Evolutionary conservation across 2,113 vertebrate genomes (phyloP).

Genomic region (Gopherus flavomarginatus): DNA sequence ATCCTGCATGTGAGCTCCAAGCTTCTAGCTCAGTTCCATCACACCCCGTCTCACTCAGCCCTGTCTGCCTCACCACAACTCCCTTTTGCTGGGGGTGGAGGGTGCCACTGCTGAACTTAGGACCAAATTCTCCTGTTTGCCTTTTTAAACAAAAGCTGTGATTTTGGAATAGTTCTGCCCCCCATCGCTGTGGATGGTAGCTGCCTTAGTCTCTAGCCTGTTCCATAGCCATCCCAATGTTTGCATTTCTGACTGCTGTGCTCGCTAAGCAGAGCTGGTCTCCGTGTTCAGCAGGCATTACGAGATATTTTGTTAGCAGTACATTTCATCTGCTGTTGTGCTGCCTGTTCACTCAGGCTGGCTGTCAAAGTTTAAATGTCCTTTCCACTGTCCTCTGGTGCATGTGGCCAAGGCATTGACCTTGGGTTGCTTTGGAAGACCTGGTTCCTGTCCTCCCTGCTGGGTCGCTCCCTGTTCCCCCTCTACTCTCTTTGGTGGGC

Average conservation of each 20-base stretch:
- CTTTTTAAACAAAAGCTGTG: neutral
- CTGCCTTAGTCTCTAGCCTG: neutral
- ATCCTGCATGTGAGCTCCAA: neutral
- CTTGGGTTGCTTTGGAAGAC: neutral
- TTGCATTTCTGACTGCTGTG: neutral
- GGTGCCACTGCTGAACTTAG: too few species aligned
- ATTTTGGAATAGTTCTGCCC: neutral
- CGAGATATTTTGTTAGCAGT: neutral
- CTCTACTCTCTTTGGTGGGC: neutral
- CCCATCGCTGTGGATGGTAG: neutral
- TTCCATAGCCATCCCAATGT: neutral
- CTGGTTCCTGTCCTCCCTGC: neutral
- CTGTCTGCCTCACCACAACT: fast-evolving
- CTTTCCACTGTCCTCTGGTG: neutral
- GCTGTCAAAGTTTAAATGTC: neutral
- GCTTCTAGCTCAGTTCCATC: neutral
- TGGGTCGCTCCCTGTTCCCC: fast-evolving
- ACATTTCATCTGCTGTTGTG: neutral
- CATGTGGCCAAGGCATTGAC: neutral
- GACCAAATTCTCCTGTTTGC: neutral
- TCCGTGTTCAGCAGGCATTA: neutral
- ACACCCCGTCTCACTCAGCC: neutral
- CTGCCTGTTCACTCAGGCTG: neutral
- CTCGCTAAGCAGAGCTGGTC: neutral
- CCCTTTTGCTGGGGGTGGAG: too few species aligned